phyloP scores from a whole-genome alignment of 2,113 vertebrate species.

The Vidua macroura region DNA sequence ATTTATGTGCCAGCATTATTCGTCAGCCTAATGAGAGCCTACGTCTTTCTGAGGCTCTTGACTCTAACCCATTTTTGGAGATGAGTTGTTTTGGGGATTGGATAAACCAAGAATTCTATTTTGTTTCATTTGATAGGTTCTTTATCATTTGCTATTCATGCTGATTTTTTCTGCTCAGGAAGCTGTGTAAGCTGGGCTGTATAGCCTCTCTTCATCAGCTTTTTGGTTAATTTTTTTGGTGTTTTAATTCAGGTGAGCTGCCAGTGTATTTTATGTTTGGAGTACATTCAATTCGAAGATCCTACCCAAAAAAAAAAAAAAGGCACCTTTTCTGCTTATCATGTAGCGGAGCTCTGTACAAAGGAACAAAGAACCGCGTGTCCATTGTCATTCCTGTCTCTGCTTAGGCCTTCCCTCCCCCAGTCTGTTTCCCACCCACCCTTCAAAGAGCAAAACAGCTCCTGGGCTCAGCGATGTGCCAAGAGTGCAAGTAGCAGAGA shows the following conservation, averaged over 20 bases:
- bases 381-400: not conserved
- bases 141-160: not conserved
- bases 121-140: not conserved
- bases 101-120: not conserved
- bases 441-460: conserved; percentile 13
- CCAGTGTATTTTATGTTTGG: not conserved
- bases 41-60: not conserved
- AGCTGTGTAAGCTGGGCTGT: not conserved
- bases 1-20: not conserved
- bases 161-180: not conserved
- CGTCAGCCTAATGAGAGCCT: not conserved
- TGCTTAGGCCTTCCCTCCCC: not conserved
- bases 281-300: not conserved
- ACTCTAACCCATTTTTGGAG: not conserved
- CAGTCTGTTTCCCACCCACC: not conserved
- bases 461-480: not conserved
- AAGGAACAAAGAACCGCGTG: not conserved
- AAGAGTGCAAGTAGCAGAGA: conserved; percentile 21
- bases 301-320: not conserved
- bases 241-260: not conserved
- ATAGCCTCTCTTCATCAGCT: not conserved
- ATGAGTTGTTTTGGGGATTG: not conserved
- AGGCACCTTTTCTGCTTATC: not conserved
- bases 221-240: not conserved
- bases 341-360: not conserved